Evolutionary conservation across 37 sponge, comb jelly and placozoan species (phyloP), one percentile per base, ranked within the genome.

Genomic region (Aphrocallistes beatrix): DNA sequence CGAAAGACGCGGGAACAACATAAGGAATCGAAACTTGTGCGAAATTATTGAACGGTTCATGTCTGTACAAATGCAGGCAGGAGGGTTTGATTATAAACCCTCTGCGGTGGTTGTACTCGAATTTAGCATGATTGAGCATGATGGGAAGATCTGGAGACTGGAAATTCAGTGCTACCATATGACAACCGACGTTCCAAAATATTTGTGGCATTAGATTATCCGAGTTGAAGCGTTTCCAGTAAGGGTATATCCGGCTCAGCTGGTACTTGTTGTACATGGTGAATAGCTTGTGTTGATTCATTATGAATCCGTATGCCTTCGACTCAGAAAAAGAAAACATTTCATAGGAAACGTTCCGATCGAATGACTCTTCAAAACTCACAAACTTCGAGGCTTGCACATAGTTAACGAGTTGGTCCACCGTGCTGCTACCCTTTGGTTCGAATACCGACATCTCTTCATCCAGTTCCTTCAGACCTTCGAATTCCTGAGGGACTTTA

Each of bases 101-200:
- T 23, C 51, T 51, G n/a, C 75, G 75, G 34, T 60, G 10, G 21
- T 96, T 96, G 82, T 86, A 84, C 82, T 91, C 92, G 90, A 92
- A 96, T 81, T 91, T 93, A 21, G 91, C 94, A 49, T 83, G 51
- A 82, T 96, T 96, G 17, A 93, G 48, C 83, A 94, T 94, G 86
- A 96, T 83, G 38, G 91, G 84, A 0, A 87, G 25, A 81, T 93
- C 96, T 81, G 92, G 82, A 37, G 93, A 92, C 50, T 96, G 96
- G 83, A 82, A 96, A 88, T 96, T 96, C 23, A 96, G 90, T 47
- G 96, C 94, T 32, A 96, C 96, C 91, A 96, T 86, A 40, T 96
- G 96, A 81, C 91, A 92, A 36, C 96, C 96, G 37, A 87, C 92
- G 88, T 92, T 92, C 96, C 96, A 96, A 82, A 85, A 93, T 0